Evolutionary conservation across 64 coral and sea anemone genomes (phyloP).

Genomic region (Dendrophyllia cribrosa): DNA sequence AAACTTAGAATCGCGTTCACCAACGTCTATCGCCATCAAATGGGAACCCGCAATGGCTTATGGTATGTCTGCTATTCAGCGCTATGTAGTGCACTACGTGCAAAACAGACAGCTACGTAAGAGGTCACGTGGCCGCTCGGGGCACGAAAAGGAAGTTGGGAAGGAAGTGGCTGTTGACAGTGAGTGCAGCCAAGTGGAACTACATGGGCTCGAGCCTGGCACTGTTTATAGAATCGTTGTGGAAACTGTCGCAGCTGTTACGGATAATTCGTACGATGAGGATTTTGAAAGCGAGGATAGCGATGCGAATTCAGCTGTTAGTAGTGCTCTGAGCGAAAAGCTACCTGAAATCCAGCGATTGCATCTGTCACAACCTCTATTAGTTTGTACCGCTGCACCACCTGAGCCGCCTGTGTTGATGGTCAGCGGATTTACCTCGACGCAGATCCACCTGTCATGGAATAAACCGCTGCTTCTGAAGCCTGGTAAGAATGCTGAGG

Average conservation of each 20-base stretch:
- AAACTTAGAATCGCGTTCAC: constrained; percentile 28
- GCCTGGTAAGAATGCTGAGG: constrained; percentile 41
- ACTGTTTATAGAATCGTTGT: constrained; percentile 73
- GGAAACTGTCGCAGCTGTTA: constrained; percentile 57
- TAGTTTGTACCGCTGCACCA: constrained; percentile 58
- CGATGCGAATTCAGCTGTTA: constrained; percentile 9
- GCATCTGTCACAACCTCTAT: constrained; percentile 53
- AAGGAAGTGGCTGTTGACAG: constrained; percentile 6
- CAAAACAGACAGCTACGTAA: constrained; percentile 68
- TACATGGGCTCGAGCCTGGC: constrained; percentile 77
- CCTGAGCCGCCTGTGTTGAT: constrained; percentile 74
- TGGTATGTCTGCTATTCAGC: constrained; percentile 51
- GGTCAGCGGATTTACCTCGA: constrained; percentile 64
- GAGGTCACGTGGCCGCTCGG: constrained; percentile 40
- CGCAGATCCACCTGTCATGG: constrained; percentile 75
- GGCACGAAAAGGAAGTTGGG: constrained; percentile 30
- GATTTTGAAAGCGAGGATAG: constrained; percentile 37
- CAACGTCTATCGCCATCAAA: constrained; percentile 55
- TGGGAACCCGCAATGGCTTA: constrained; percentile 71
- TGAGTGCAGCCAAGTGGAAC: not conserved
- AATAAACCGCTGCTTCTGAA: constrained; percentile 51
- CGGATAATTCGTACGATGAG: constrained; percentile 46
- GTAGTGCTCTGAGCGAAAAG: constrained; percentile 46
- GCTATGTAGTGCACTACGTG: constrained; percentile 71
- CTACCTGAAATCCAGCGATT: constrained; percentile 6